Evolutionary conservation across 64 coral and sea anemone species (phyloP).

Genomic region (Dendrophyllia cribrosa): DNA sequence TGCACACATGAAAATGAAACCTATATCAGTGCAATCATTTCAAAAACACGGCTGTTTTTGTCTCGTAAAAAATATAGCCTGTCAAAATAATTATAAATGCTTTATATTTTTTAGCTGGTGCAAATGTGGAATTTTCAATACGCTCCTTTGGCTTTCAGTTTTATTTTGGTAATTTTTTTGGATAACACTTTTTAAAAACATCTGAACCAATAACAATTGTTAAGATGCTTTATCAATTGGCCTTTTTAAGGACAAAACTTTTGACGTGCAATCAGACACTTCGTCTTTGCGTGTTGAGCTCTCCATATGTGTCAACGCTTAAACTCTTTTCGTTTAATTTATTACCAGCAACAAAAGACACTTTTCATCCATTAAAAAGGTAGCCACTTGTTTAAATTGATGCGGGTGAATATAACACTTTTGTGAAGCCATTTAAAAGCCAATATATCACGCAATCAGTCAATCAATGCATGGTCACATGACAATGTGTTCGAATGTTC

Average conservation of each 20-base stretch:
- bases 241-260: no score
- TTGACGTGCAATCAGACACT: no score
- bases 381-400: no score
- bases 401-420: no score
- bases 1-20: not conserved
- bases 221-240: not conserved
- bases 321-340: no score
- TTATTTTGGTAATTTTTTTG: not conserved
- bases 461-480: constrained; percentile 48
- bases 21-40: not conserved
- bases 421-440: not conserved
- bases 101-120: no score
- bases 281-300: no score
- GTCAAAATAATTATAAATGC: not conserved
- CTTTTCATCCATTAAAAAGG: no score
- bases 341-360: no score
- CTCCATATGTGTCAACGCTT: no score
- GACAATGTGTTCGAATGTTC: constrained; percentile 16
- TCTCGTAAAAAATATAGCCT: not conserved
- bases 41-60: not conserved
- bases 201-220: not conserved
- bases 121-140: not conserved
- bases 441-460: constrained; percentile 21
- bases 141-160: not conserved
- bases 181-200: no score